These are phyloP conservation scores for Pelobates fuscus DNA, from an alignment of 2,113 vertebrate genomes.

Conservation along the genomic window DNA sequence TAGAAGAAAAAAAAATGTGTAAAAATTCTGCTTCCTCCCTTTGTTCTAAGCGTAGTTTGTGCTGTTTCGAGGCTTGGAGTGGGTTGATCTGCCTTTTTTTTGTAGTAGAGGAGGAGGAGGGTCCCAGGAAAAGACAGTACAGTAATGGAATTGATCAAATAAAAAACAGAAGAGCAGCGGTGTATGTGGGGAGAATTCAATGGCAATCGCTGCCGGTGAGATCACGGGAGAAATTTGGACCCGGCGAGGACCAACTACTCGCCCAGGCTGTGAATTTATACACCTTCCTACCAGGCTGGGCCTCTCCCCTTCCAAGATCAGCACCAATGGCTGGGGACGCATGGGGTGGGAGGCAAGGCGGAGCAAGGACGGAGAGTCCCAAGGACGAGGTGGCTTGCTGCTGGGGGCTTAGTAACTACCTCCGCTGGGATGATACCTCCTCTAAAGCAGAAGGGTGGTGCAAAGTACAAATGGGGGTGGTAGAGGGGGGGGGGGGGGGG, in stretches of 20 bases:
- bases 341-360: background rate
- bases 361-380: background rate
- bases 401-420: background rate
- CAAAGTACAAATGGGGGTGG: slow-evolving; percentile 2
- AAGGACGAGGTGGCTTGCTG: background rate
- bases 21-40: background rate
- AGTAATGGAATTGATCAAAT: background rate
- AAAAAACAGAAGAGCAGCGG: slow-evolving; percentile 20
- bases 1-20: background rate
- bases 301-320: slow-evolving; percentile 63
- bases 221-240: slow-evolving; percentile 64
- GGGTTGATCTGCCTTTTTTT: too few species aligned
- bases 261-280: slow-evolving; percentile 63
- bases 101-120: background rate
- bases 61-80: background rate
- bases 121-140: slow-evolving; percentile 40
- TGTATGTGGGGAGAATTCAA: slow-evolving; percentile 11
- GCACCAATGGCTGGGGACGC: slow-evolving; percentile 45
- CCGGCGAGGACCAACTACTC: slow-evolving; percentile 60
- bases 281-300: slow-evolving; percentile 44
- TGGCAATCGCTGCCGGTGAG: slow-evolving; percentile 29
- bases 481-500: background rate
- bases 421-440: background rate
- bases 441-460: background rate
- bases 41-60: background rate